phyloP scores from a whole-genome alignment of 2,888 invertebrate species.

The Xylophagus ater region DNA sequence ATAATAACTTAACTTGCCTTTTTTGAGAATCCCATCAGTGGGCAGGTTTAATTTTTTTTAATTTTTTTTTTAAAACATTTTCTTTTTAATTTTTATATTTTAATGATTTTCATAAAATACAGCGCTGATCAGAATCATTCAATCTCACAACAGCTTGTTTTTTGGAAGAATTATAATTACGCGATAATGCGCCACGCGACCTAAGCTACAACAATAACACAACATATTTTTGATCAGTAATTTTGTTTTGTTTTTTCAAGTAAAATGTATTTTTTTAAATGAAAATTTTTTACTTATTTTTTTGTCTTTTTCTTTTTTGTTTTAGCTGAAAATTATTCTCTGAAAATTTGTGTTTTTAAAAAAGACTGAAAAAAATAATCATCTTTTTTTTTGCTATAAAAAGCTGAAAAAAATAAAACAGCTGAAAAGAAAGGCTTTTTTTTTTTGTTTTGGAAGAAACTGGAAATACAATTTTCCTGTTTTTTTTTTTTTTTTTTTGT shows the following conservation, averaged over 20 bases:
- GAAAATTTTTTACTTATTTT: slow-evolving; percentile 2
- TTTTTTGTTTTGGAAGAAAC: too few relatives aligned
- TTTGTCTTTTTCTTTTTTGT: not conserved
- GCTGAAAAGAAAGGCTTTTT: slow-evolving; percentile 18
- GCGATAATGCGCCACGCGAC: slow-evolving; percentile 15
- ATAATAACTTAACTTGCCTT: too few relatives aligned
- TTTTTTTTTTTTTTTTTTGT: slow-evolving; percentile 1
- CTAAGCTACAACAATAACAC: slow-evolving; percentile 20
- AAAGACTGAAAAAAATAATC: slow-evolving; percentile 2
- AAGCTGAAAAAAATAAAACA: slow-evolving; percentile 18
- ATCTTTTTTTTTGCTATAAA: slow-evolving; percentile 2
- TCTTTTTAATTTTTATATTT: slow-evolving; percentile 8
- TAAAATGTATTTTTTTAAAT: slow-evolving; percentile 4
- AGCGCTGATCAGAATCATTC: too few relatives aligned
- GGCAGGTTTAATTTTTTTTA: slow-evolving; percentile 4
- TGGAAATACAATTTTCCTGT: slow-evolving; percentile 4
- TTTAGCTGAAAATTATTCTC: slow-evolving; percentile 1
- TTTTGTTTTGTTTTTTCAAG: not conserved
- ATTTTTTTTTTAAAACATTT: slow-evolving; percentile 2
- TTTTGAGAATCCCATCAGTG: too few relatives aligned
- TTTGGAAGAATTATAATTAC: too few relatives aligned
- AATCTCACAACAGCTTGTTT: slow-evolving; percentile 17
- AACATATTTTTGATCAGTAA: slow-evolving; percentile 17
- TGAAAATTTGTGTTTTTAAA: slow-evolving; percentile 3
- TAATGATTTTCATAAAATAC: too few relatives aligned